Conservation (phyloP, 2,888 invertebrate species). For the Heteromyza rotundicornis region DNA sequence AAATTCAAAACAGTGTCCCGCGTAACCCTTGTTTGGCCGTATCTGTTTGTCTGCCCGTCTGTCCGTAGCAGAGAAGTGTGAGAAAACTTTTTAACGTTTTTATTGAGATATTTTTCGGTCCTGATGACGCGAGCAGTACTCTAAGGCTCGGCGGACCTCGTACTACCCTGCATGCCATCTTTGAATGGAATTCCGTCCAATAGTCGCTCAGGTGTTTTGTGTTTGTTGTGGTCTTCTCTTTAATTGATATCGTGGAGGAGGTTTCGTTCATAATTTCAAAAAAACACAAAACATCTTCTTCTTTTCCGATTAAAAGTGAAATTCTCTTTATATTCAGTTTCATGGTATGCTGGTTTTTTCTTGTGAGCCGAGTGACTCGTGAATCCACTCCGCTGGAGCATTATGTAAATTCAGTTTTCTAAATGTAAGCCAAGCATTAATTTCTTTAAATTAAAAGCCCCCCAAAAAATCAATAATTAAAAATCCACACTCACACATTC, state of each 20-base stretch:
- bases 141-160: no score
- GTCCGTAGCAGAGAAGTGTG: not conserved
- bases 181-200: no score
- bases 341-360: no score
- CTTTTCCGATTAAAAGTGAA: constrained; percentile 9
- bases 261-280: not conserved
- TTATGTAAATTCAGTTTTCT: not conserved
- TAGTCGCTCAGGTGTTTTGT: constrained; percentile 1
- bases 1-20: not conserved
- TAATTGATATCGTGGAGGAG: not conserved
- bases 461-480: constrained; percentile 6
- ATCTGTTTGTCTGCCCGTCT: not conserved
- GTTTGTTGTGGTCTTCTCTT: no score
- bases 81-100: constrained; percentile 1
- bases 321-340: not conserved
- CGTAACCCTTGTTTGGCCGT: not conserved
- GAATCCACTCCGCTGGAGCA: no score
- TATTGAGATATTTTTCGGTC: no score
- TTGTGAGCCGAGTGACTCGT: no score
- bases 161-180: no score
- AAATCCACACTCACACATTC: not conserved
- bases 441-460: not conserved
- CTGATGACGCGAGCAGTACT: no score
- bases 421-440: not conserved
- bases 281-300: not conserved